Evolutionary conservation across 2,797 vertebrate genomes (phyloP).

Genomic region (Lithobates pipiens): DNA sequence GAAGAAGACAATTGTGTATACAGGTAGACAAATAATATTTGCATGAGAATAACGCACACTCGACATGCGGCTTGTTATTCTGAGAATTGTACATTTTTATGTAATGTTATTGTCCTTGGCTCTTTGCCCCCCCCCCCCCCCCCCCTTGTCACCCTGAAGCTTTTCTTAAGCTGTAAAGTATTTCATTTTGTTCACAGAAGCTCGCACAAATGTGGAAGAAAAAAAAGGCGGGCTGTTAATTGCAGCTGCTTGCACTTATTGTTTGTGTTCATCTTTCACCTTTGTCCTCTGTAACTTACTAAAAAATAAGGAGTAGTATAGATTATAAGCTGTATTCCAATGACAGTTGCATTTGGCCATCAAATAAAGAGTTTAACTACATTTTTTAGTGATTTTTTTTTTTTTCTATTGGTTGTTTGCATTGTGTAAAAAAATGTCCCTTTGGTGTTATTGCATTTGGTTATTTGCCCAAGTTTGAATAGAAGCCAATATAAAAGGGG

Average conservation of each 20-base stretch:
- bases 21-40: not conserved
- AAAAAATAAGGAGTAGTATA: conserved; percentile 13
- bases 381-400: not conserved
- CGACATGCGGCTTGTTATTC: not conserved
- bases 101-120: conserved; percentile 13
- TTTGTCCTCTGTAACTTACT: conserved; percentile 11
- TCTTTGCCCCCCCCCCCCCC: too few relatives aligned
- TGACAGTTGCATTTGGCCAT: not conserved
- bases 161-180: conserved; percentile 19
- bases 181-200: conserved; percentile 22
- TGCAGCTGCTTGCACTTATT: conserved; percentile 4
- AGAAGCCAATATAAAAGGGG: not conserved
- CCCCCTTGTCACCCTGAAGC: conserved; percentile 3
- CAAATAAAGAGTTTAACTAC: not conserved
- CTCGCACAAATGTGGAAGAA: not conserved
- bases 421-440: too few relatives aligned
- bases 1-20: not conserved
- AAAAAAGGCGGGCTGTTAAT: conserved; percentile 6
- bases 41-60: not conserved
- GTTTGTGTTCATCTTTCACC: conserved; percentile 42
- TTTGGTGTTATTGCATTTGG: not conserved
- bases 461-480: not conserved
- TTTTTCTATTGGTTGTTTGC: not conserved
- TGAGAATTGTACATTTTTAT: conserved; percentile 6
- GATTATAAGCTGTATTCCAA: conserved; percentile 4